Evolutionary conservation across 37 sponge, comb jelly and placozoan genomes (phyloP).

Genomic region (Tethya wilhelma): DNA sequence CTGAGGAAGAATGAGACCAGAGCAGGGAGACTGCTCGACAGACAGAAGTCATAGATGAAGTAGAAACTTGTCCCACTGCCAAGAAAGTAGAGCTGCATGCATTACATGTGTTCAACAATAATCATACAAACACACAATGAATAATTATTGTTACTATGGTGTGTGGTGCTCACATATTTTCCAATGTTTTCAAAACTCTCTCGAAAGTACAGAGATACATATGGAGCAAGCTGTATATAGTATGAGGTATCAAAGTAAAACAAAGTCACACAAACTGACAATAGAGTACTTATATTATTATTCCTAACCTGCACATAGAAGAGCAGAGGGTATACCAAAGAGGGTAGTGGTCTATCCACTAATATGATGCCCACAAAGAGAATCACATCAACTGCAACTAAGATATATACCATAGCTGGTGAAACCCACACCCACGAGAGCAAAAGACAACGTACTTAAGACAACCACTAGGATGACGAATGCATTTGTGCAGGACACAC

Average conservation of each 20-base stretch:
- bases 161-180: too few species aligned
- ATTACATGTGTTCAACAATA: too few species aligned
- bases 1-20: constrained; percentile 56
- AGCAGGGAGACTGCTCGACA: constrained; percentile 43
- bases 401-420: too few species aligned
- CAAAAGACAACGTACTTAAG: background rate
- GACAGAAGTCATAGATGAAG: too few species aligned
- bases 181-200: background rate
- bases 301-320: background rate
- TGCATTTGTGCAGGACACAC: background rate
- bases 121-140: background rate
- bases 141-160: background rate
- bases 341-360: background rate
- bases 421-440: background rate
- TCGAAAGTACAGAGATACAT: background rate
- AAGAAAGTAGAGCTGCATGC: too few species aligned
- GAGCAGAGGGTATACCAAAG: background rate
- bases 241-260: too few species aligned
- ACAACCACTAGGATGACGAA: background rate
- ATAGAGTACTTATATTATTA: too few species aligned
- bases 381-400: background rate
- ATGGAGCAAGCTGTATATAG: background rate
- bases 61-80: too few species aligned
- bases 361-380: background rate
- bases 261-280: background rate